Conservation (phyloP, 2,113 vertebrate genomes). For the Sciurus niger region DNA sequence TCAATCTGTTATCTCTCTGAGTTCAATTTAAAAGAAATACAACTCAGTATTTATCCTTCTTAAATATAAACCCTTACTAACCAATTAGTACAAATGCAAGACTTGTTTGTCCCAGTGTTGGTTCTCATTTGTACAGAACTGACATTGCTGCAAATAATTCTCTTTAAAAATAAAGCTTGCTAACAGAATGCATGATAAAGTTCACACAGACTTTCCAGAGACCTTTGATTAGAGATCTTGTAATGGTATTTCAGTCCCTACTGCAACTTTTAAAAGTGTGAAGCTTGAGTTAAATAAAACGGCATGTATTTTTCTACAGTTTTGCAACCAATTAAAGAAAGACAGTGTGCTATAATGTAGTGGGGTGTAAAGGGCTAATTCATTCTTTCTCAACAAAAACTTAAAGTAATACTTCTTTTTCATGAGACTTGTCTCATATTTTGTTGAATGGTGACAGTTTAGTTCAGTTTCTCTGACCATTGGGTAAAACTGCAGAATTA, state of each 20-base stretch:
- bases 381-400: constrained; percentile 73
- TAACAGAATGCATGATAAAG: neutral
- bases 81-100: constrained; percentile 42
- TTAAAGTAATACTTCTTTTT: constrained; percentile 50
- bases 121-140: constrained; percentile 52
- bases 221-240: constrained; percentile 62
- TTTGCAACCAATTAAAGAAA: constrained; percentile 72
- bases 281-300: constrained; percentile 68
- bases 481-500: constrained; percentile 67
- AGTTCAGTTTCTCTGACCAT: constrained; percentile 48
- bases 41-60: constrained; percentile 32
- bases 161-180: constrained; percentile 57
- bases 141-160: constrained; percentile 20
- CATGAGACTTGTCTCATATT: constrained; percentile 51
- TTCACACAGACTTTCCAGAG: constrained; percentile 28
- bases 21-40: constrained; percentile 64
- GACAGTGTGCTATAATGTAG: constrained; percentile 65
- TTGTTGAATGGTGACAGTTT: constrained; percentile 36
- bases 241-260: constrained; percentile 21
- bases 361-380: constrained; percentile 67
- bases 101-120: constrained; percentile 19
- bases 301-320: constrained; percentile 58
- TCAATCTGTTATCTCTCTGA: constrained; percentile 56
- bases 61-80: constrained; percentile 30
- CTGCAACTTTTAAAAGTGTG: constrained; percentile 69